Conservation (phyloP, 2,888 invertebrate species). For the Loripinus fragilis region DNA sequence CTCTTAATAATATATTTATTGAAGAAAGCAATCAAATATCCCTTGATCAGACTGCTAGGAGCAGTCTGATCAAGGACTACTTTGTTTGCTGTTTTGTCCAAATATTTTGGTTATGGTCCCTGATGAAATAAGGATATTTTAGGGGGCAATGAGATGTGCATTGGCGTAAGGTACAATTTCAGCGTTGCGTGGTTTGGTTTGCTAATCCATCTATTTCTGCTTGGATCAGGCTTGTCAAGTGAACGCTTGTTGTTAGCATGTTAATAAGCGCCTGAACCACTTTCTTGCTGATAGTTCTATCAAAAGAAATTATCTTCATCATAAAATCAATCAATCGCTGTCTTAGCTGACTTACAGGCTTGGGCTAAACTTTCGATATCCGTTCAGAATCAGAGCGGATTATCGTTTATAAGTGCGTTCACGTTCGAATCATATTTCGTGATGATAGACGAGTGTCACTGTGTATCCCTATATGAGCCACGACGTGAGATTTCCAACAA, state of each 20-base stretch:
- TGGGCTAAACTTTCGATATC: slow-evolving; percentile 10
- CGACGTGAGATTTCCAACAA: no score
- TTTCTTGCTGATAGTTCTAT: neutral
- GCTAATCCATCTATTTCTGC: slow-evolving; percentile 7
- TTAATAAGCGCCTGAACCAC: slow-evolving; percentile 5
- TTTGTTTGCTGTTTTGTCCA: no score
- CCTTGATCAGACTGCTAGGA: no score
- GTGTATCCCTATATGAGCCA: no score
- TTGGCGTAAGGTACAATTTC: no score
- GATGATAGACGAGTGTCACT: no score
- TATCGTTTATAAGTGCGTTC: neutral
- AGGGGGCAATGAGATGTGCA: no score
- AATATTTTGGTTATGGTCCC: no score
- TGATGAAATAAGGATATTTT: no score
- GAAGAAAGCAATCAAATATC: no score
- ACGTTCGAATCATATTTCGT: neutral
- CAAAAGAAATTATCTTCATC: slow-evolving; percentile 12
- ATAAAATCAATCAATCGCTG: slow-evolving; percentile 10
- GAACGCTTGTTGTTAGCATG: slow-evolving; percentile 1
- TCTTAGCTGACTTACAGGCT: neutral
- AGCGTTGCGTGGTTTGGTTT: neutral
- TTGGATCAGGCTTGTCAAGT: neutral
- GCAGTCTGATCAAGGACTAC: no score
- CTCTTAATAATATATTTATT: no score
- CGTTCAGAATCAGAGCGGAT: neutral